phyloP scores from a whole-genome alignment of 1,140 invertebrate species.

The Monochamus saltuarius region DNA sequence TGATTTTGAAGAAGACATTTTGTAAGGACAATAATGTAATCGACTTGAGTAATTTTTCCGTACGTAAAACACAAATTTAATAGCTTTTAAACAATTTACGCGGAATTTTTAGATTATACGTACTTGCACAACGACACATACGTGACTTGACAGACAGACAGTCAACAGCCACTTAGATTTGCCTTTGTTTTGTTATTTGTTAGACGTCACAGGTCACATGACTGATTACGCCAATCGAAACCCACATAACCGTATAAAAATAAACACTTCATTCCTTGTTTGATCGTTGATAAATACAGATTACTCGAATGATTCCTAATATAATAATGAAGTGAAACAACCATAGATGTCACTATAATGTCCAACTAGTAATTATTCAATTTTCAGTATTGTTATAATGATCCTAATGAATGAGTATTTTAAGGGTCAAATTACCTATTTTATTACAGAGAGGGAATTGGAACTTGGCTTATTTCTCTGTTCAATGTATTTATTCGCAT shows the following conservation, averaged over 20 bases:
- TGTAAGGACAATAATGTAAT: constrained; percentile 23
- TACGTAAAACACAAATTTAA: background rate
- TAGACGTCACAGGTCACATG: background rate
- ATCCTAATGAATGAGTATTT: too few relatives aligned
- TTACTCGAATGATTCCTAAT: too few relatives aligned
- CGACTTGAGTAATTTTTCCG: constrained; percentile 1
- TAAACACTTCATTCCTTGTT: background rate
- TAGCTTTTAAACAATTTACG: constrained; percentile 8
- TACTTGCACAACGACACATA: constrained; percentile 18
- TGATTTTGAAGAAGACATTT: constrained; percentile 50
- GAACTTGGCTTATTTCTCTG: too few relatives aligned
- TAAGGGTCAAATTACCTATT: too few relatives aligned
- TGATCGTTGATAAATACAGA: background rate
- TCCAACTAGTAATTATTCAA: too few relatives aligned
- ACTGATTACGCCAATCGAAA: constrained; percentile 6
- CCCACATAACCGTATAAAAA: constrained; percentile 7
- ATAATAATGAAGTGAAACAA: too few relatives aligned
- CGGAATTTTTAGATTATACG: constrained; percentile 9
- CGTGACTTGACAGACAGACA: constrained; percentile 28
- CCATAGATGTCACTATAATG: too few relatives aligned
- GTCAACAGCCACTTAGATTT: constrained; percentile 27
- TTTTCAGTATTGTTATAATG: too few relatives aligned
- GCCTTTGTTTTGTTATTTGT: constrained; percentile 13
- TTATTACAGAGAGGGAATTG: too few relatives aligned
- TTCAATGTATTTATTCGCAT: too few relatives aligned